Base-by-base conservation (phyloP, 2,113 vertebrate species). In the Marcusenius ussheri region DNA sequence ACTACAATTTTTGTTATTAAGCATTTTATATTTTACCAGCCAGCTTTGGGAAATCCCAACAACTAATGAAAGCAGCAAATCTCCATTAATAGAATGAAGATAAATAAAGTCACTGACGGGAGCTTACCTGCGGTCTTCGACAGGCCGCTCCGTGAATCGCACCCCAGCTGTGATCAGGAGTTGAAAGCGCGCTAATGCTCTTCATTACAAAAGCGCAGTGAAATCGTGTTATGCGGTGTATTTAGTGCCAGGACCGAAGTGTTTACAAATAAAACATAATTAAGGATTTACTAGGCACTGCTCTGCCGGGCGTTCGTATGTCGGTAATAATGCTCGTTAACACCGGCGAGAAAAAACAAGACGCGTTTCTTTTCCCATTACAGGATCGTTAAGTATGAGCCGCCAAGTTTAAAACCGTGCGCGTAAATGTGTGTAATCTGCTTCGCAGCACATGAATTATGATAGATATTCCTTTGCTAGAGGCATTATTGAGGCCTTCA, bases 371-470 rank as follows among this genome's bases (percentile, higher is more conserved):
- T 92, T 91, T 91, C 92, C 92, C 93, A 95, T 95, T 95, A 95
- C 91, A 93, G 94, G 94, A 95, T 96, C 95, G 94, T 96, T 96
- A 94, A 95, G 96, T 95, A 94, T 93, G 92, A 94, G 95, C 95
- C 95, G 95, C 96, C 96, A 95, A 94, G 93, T 94, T 93, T 93
- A 94, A 94, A 89, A 83, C 47, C 27, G 95, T 94, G 95, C 94
- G 94, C 93, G 92, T 94, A 95, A 96, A 96, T 96, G 95, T 96
- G 95, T 95, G 95, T 96, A 96, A 96, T 96, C 96, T 96, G 96
- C 95, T 96, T 95, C 95, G 95, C 94, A 95, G 95, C 96, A 96
- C 95, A 95, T 96, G 95, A 95, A 95, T 96, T 95, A 96, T 96
- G 95, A 95, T 94, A 95, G 94, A 96, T 96, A 95, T 94, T 95